Evolutionary conservation across 35 echinoderm and acorn worm species (phyloP).

Genomic region (Apostichopus japonicus): DNA sequence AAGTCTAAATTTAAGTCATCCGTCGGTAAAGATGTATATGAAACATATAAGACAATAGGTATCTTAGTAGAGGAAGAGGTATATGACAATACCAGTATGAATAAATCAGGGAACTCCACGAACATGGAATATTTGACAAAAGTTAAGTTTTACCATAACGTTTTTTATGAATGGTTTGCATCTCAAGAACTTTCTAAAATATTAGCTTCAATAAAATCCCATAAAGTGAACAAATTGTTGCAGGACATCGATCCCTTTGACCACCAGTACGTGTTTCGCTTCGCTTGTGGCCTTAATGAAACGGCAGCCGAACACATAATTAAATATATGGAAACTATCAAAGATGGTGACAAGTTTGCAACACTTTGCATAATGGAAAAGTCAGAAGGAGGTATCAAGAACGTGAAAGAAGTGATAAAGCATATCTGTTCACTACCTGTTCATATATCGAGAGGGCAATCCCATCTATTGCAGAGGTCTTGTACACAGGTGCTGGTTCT

Average conservation of each 20-base stretch:
- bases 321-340: background rate
- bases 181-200: background rate
- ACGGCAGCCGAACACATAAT: background rate
- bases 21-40: background rate
- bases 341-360: background rate
- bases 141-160: constrained; percentile 3
- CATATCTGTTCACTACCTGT: background rate
- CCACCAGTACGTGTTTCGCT: background rate
- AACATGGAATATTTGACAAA: background rate
- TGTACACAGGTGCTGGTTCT: background rate
- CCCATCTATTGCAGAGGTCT: background rate
- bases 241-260: background rate
- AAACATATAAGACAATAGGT: background rate
- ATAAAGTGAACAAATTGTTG: background rate
- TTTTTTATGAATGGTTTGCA: constrained; percentile 10
- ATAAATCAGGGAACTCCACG: background rate
- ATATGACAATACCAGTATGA: background rate
- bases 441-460: background rate
- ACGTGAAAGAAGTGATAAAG: background rate
- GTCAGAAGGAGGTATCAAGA: background rate
- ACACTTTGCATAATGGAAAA: background rate
- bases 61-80: constrained; percentile 28
- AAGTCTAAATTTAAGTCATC: background rate
- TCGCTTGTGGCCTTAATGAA: background rate
- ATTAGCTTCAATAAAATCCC: background rate